Conservation (phyloP, 2,888 invertebrate species). For the Philereme transversata region DNA sequence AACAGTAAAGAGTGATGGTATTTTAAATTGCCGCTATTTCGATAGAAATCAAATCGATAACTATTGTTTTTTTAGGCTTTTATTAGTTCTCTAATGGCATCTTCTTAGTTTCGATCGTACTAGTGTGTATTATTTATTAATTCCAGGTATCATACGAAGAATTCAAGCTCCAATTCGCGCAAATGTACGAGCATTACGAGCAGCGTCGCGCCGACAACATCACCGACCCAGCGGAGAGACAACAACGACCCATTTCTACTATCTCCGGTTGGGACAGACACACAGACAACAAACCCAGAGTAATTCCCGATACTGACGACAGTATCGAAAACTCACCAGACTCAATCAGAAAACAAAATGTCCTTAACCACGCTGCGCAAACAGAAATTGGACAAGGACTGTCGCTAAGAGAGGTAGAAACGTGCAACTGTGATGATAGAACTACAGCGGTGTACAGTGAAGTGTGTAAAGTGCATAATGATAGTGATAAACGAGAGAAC, state of each 20-base stretch:
- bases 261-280: conserved; percentile 96
- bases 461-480: conserved; percentile 85
- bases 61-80: no score
- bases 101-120: no score
- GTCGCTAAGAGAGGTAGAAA: conserved; percentile 72
- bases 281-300: conserved; percentile 46
- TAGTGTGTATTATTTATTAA: no score
- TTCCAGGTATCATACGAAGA: conserved; percentile 97
- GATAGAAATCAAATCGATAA: no score
- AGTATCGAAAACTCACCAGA: conserved; percentile 51
- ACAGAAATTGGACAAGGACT: conserved; percentile 76
- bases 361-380: conserved; percentile 74
- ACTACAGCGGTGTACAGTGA: conserved; percentile 84
- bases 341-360: conserved; percentile 54
- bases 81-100: no score
- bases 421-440: conserved; percentile 69
- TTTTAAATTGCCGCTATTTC: no score
- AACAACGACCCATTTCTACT: conserved; percentile 97
- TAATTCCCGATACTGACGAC: conserved; percentile 49
- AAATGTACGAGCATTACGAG: conserved; percentile 98
- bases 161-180: conserved; percentile 98
- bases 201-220: conserved; percentile 96
- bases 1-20: no score
- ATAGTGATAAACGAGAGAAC: conserved; percentile 61
- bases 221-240: conserved; percentile 96